phyloP scores from a whole-genome alignment of 2,113 vertebrate genomes.

The Tangachromis dhanisi region DNA sequence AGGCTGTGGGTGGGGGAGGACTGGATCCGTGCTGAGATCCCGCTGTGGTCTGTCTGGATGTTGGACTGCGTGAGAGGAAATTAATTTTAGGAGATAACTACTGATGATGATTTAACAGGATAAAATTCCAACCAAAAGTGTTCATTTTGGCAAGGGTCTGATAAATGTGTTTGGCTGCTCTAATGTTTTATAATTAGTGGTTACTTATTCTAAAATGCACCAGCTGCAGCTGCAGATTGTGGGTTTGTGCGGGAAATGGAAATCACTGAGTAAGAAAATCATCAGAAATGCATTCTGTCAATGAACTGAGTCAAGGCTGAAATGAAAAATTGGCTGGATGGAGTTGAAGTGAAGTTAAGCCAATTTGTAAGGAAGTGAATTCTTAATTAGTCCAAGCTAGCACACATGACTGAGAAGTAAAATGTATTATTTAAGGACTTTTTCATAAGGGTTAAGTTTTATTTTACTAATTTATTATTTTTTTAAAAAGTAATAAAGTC shows the following conservation, averaged over 20 bases:
- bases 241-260: background rate
- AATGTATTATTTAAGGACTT: background rate
- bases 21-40: slow-evolving; percentile 81
- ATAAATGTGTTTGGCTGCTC: background rate
- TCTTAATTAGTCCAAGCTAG: background rate
- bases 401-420: background rate
- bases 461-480: background rate
- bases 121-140: background rate
- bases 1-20: slow-evolving; percentile 94
- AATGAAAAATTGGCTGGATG: background rate
- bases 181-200: background rate
- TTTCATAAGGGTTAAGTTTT: background rate
- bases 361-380: background rate
- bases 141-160: background rate
- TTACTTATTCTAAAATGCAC: background rate
- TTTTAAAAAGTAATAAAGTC: background rate
- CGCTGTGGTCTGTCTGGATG: slow-evolving; percentile 83
- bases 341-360: background rate
- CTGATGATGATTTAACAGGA: background rate
- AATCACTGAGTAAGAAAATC: background rate
- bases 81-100: background rate
- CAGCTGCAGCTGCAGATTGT: background rate
- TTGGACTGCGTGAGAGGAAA: slow-evolving; percentile 73
- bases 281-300: background rate
- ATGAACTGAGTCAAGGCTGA: background rate